These are phyloP conservation scores for Callaeas wilsoni DNA, from an alignment of 2,113 vertebrate species.

Conservation along the genomic window DNA sequence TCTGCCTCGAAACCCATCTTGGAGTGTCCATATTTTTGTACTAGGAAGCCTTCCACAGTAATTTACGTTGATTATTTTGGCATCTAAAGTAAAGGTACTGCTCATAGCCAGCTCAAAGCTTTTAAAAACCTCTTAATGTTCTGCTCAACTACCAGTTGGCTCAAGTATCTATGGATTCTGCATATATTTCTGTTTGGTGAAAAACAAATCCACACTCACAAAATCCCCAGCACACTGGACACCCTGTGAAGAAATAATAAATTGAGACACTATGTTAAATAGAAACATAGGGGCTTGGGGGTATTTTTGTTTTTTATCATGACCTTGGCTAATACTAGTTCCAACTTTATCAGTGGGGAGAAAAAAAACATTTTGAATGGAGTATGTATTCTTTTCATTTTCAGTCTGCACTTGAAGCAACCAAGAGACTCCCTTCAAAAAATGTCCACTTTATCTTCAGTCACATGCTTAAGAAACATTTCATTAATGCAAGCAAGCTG, in stretches of 20 bases:
- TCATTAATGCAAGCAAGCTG: neutral
- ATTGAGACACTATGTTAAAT: conserved; percentile 16
- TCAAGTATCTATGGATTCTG: neutral
- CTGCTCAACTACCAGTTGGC: conserved; percentile 26
- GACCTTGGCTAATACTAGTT: neutral
- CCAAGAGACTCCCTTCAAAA: neutral
- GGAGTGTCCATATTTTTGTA: neutral
- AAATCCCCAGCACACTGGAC: neutral
- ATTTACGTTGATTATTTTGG: neutral
- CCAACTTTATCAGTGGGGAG: conserved; percentile 18
- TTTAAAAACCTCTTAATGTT: conserved; percentile 34
- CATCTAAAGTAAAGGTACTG: neutral
- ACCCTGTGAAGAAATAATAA: conserved; percentile 52
- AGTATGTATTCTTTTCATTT: neutral
- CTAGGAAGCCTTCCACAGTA: neutral
- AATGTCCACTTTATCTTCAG: neutral
- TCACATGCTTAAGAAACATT: neutral
- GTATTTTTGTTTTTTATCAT: conserved; percentile 11
- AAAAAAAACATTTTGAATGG: conserved; percentile 13
- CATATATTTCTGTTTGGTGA: conserved; percentile 6
- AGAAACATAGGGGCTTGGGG: conserved; percentile 8
- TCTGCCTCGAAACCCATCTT: neutral
- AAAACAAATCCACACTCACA: conserved; percentile 41
- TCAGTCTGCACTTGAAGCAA: neutral
- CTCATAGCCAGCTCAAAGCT: neutral